Evolutionary conservation across 2,888 invertebrate species (phyloP).

Genomic region (Megaustenia siamemsis): DNA sequence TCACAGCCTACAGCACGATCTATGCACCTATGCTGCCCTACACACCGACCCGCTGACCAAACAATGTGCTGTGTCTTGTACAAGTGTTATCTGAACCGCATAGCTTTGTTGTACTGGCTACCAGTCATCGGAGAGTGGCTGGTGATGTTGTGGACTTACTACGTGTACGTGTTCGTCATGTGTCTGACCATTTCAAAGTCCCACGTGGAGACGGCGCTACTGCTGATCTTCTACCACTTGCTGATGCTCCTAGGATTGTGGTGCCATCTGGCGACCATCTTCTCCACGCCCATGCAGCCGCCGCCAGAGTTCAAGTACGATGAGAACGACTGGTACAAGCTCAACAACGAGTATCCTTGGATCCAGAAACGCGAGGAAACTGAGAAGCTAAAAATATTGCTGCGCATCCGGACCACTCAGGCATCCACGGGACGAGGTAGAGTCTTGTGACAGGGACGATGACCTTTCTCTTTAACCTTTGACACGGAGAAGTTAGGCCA

Average conservation of each 20-base stretch:
- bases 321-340: neutral
- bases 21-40: no score
- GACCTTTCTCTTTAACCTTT: no score
- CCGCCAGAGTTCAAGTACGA: slow-evolving; percentile 4
- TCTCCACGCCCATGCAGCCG: neutral
- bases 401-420: slow-evolving; percentile 24
- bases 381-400: neutral
- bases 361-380: slow-evolving; percentile 3
- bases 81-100: neutral
- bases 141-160: slow-evolving; percentile 7
- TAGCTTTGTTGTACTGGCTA: neutral
- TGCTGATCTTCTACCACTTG: slow-evolving; percentile 12
- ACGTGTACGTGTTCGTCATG: slow-evolving; percentile 26
- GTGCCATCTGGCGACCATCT: neutral
- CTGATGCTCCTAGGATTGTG: neutral
- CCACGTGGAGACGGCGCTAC: neutral
- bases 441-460: no score
- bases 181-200: neutral
- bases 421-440: neutral
- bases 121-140: neutral
- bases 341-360: slow-evolving; percentile 14
- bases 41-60: neutral
- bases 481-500: no score
- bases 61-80: slow-evolving; percentile 7
- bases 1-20: no score